A percentile compares a stretch with the other conserved stretches of the same genome.
Evolutionary conservation across 2,888 invertebrate species (phyloP).

Genomic region (Diplolepis rosae): DNA sequence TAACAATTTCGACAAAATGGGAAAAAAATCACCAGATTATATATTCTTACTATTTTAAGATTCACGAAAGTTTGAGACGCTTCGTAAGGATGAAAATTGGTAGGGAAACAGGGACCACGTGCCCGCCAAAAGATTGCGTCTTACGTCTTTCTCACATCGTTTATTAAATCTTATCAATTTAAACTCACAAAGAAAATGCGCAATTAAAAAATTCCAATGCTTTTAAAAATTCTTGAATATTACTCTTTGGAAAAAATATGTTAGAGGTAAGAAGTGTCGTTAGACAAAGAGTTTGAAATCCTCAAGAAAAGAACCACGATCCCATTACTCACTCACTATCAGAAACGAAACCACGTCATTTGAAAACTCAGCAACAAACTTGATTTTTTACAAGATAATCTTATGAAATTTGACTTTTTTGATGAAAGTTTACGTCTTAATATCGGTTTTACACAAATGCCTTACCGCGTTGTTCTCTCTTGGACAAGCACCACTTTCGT

Average conservation of each 20-base stretch:
- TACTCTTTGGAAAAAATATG: not conserved
- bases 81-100: not conserved
- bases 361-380: conserved; percentile 12
- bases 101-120: not conserved
- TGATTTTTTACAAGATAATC: not conserved
- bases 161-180: not conserved
- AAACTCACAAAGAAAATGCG: not conserved
- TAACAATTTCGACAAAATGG: no score
- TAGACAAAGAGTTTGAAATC: conserved; percentile 26
- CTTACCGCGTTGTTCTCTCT: conserved; percentile 49
- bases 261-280: not conserved
- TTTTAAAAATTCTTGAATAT: not conserved
- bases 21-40: no score
- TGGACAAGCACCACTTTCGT: conserved; percentile 57
- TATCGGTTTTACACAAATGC: not conserved
- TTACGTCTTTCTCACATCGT: not conserved
- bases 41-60: no score
- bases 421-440: not conserved
- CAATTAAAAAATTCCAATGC: not conserved
- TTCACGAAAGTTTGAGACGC: not conserved
- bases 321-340: conserved; percentile 1
- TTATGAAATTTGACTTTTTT: conserved; percentile 2
- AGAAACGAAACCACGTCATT: conserved; percentile 30
- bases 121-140: conserved; percentile 30
- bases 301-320: conserved; percentile 28